Base-by-base conservation (phyloP, 2,113 vertebrate genomes). In the Cynopterus brachyotis region DNA sequence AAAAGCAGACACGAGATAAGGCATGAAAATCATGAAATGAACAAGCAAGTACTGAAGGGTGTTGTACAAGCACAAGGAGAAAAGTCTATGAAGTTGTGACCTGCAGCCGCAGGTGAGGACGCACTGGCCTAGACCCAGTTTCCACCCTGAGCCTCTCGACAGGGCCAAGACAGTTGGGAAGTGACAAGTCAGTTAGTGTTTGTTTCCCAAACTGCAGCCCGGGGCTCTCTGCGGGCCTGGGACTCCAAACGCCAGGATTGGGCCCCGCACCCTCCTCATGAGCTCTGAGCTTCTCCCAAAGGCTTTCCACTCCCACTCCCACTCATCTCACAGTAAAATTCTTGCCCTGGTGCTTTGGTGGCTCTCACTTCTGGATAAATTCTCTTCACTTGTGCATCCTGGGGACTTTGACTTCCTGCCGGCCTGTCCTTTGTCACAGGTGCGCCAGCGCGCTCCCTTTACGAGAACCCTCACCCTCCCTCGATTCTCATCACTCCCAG, bases 301-400 rank as follows among this genome's bases (percentile, higher is more conserved):
- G 35, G 5, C 26, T 32, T 78, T 75, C 57, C 9, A 24, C 37
- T 53, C 35, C 37, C 42, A 40, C 9, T 6, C 32, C n/a, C 35
- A 16, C 17, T 28, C 2, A 20, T 24, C 53, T 28, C 20, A 30
- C 70, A 2, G 30, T 40, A 22, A 47, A 40, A 57, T 4, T 35
- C 72, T 8, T 40, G 60, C 9, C 85, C 6, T 20, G n/a, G 75
- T 26, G 42, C n/a, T 37, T 42, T 8, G 30, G 32, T 9, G 20
- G 35, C 37, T 60, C 42, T 79, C 35, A 10, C 42, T 72, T 85
- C 60, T 67, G 11, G 5, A 0, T 17, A 35, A 66, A 30, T 5
- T 35, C 37, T 67, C 53, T 69, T 47, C 24, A n/a, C 0, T 0
- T 0, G 3, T 62, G 22, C 60, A 6, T 10, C 6, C 37, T 22